Evolutionary conservation across 2,888 invertebrate species (phyloP).

Genomic region (Melanotus villosus): DNA sequence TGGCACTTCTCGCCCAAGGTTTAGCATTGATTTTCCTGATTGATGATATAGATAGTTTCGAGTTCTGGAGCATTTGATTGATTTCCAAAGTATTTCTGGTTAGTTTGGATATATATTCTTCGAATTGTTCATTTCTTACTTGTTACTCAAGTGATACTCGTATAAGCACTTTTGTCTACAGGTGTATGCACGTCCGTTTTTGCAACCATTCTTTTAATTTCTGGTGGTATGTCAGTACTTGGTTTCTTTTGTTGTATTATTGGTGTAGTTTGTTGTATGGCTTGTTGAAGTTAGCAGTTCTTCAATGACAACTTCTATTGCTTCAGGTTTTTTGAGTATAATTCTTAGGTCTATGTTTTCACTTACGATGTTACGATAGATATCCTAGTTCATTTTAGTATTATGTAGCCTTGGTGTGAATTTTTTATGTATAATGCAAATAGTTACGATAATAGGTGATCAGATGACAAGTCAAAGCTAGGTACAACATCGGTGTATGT

Average conservation of each 20-base stretch:
- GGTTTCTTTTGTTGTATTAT: neutral
- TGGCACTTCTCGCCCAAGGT: neutral
- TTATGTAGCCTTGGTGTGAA: too few species aligned
- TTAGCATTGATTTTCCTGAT: neutral
- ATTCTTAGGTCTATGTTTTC: constrained; percentile 5
- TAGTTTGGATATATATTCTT: neutral
- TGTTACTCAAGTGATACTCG: neutral
- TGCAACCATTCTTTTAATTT: constrained; percentile 14
- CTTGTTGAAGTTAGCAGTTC: constrained; percentile 1
- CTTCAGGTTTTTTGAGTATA: neutral
- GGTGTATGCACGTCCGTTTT: constrained; percentile 3
- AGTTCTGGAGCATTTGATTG: neutral
- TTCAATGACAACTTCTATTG: neutral
- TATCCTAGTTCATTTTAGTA: neutral
- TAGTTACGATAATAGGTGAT: too few species aligned
- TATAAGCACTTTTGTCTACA: constrained; percentile 1
- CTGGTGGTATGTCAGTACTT: neutral
- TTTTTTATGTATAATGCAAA: too few species aligned
- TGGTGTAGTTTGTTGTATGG: constrained; percentile 3
- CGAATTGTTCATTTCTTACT: constrained; percentile 7
- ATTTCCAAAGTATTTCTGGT: constrained; percentile 4
- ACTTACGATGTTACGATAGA: neutral
- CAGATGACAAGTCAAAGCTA: too few species aligned
- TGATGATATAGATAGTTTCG: constrained; percentile 9
- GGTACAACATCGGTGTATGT: too few species aligned